phyloP scores from a whole-genome alignment of 2,888 invertebrate species.

The Nebria salina region DNA sequence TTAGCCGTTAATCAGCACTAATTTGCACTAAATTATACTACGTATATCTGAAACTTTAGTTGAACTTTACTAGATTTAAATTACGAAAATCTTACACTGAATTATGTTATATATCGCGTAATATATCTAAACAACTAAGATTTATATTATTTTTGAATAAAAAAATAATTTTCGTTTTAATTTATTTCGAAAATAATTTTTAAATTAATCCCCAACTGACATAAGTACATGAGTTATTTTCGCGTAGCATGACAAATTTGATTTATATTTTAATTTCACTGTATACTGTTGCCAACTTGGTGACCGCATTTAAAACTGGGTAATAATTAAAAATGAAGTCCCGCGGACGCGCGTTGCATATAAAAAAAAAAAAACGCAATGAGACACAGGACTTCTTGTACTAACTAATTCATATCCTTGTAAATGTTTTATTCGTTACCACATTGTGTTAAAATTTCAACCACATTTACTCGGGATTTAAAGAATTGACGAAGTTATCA shows the following conservation, averaged over 20 bases:
- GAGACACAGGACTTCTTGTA: neutral
- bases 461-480: no score
- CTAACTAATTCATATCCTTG: neutral
- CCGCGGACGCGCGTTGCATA: constrained; percentile 4
- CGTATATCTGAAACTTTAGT: neutral
- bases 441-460: neutral
- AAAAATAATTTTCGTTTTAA: no score
- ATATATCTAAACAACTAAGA: no score
- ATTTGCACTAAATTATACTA: neutral
- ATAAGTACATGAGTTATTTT: neutral
- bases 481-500: neutral
- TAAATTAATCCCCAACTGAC: neutral
- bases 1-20: constrained; percentile 27
- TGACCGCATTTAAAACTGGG: neutral
- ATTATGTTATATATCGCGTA: neutral
- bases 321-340: neutral
- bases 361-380: neutral
- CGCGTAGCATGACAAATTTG: neutral
- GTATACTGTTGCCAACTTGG: constrained; percentile 1
- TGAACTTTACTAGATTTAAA: neutral
- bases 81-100: neutral
- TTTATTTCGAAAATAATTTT: neutral
- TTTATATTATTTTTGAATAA: no score
- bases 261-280: constrained; percentile 21
- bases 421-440: neutral